These are phyloP conservation scores for Microchrysa polita DNA, from an alignment of 2,888 invertebrate species.

Conservation along the genomic window DNA sequence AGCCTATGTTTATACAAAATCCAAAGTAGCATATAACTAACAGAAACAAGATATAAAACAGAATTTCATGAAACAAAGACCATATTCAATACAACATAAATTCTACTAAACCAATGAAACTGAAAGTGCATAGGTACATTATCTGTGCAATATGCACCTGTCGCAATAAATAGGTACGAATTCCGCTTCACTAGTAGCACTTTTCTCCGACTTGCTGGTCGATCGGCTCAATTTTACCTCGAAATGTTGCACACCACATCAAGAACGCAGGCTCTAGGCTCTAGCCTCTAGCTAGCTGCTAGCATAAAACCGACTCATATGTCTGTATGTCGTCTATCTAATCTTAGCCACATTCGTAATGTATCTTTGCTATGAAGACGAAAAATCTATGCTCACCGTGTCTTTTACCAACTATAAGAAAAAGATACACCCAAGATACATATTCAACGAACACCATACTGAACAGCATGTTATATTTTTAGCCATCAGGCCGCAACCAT, in stretches of 20 bases:
- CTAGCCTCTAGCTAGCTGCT: no score
- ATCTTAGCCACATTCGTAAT: slow-evolving; percentile 38
- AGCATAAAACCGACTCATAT: not conserved
- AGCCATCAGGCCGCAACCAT: slow-evolving; percentile 33
- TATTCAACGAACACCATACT: slow-evolving; percentile 3
- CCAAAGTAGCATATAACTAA: no score
- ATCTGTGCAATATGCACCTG: slow-evolving; percentile 22
- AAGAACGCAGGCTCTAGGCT: no score
- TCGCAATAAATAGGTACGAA: not conserved
- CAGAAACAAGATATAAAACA: no score
- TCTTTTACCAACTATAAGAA: not conserved
- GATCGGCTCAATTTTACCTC: not conserved
- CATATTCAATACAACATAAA: no score
- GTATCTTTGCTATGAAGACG: not conserved
- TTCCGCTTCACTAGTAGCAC: not conserved
- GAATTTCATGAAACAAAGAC: no score
- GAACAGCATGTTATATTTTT: slow-evolving; percentile 26
- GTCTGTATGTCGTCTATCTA: slow-evolving; percentile 29
- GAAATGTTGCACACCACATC: slow-evolving; percentile 12
- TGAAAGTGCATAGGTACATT: not conserved
- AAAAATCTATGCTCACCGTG: no score
- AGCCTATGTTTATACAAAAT: no score
- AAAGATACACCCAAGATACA: slow-evolving; percentile 16
- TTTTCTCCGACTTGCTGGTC: not conserved
- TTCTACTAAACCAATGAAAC: not conserved